Base-by-base conservation (phyloP, 53 echinoderm and acorn worm genomes). In the Patiria pectinifera region DNA sequence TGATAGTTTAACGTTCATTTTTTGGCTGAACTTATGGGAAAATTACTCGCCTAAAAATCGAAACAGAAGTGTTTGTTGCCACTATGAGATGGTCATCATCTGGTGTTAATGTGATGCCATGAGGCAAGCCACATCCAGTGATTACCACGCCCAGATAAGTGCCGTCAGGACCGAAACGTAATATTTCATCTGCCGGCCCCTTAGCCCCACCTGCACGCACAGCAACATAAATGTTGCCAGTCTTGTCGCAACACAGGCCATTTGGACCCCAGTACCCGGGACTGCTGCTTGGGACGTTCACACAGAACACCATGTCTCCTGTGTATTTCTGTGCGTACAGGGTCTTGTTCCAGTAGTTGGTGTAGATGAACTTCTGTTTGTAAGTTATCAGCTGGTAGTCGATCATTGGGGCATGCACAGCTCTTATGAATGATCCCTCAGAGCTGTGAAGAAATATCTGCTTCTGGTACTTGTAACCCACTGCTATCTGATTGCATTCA, bases 121-220 rank as follows among this genome's bases (percentile, higher is more conserved):
- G 45, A 0, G 88, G 88, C 19, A 58, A 16, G 19, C 45, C 78
- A 78, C 88, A 78, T 75, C 26, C 60, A 18, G 62, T 43, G 44
- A 88, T 88, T 12, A 78, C 72, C 15, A 19, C 16, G 16, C 88
- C 78, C 14, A 78, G 72, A 45, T 88, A 35, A 12, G 24, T 62
- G 26, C 88, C 88, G 45, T 88, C 88, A 1, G 78, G 88, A 78
- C 77, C 61, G 62, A 76, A 88, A 15, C 71, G 78, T 4, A 44
- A 24, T 6, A 88, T 21, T n/a, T 88, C 88, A 88, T 66, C 4
- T 6, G 44, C 2, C 12, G 45, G 19, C 19, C 0, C 6, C 0
- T 5, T 53, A 53, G 53, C 0, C 5, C 53, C 53, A 14, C 0
- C 2, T 11, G 44, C 48, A 45, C 71, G 71, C 43, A 71, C 71